These are phyloP conservation scores for Tribolium freemani DNA, from an alignment of 2,888 invertebrate species.

Conservation along the genomic window DNA sequence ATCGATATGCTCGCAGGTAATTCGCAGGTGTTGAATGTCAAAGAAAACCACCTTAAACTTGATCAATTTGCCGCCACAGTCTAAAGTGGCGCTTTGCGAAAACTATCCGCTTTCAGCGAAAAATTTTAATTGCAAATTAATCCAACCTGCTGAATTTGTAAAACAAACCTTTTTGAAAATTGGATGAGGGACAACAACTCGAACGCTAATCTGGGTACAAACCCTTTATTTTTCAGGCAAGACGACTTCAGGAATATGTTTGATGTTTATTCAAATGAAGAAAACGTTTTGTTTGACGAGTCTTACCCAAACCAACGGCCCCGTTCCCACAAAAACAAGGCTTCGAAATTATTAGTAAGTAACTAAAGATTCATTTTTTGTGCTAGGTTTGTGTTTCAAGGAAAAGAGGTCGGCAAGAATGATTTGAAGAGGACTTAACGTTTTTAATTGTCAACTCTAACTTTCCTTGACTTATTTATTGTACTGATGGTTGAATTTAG, in stretches of 20 bases:
- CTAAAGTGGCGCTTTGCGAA: neutral
- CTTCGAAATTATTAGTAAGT: conserved; percentile 50
- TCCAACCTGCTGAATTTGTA: neutral
- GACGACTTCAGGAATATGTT: conserved; percentile 41
- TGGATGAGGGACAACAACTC: neutral
- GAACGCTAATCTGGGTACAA: neutral
- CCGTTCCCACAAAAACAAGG: conserved; percentile 42
- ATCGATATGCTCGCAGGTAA: neutral
- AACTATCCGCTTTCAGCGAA: neutral
- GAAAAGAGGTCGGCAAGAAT: conserved; percentile 51
- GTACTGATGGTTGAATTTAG: conserved; percentile 18
- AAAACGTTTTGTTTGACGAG: conserved; percentile 45
- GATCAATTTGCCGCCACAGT: too few relatives aligned
- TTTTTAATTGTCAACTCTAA: neutral
- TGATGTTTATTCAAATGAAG: conserved; percentile 42
- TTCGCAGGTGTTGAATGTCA: conserved; percentile 1
- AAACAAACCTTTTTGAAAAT: neutral
- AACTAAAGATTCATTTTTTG: neutral
- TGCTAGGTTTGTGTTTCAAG: conserved; percentile 44
- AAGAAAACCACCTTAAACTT: conserved; percentile 1
- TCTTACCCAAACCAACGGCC: conserved; percentile 33
- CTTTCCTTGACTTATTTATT: conserved; percentile 14
- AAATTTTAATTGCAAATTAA: neutral
- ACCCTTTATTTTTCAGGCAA: conserved; percentile 19
- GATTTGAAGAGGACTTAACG: conserved; percentile 38